Percentiles rank a stretch among this genome's conserved stretches.
phyloP scores from a whole-genome alignment of 2,113 vertebrate species.

The Mus musculus region GRCm39 chr12:98519001-98519500 shows the following conservation, averaged over 20 bases:
- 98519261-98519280: not conserved
- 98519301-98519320: not conserved
- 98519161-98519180: not conserved
- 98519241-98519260: not conserved
- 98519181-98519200: not conserved
- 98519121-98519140: not conserved
- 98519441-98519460: not conserved
- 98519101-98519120: not conserved
- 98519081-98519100: not conserved
- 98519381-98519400: not conserved
- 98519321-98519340: not conserved
- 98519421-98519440: not conserved
- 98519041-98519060: not conserved
- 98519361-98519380: not conserved
- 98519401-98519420: not conserved
- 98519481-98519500: not conserved
- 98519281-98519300: not conserved
- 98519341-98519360: not conserved
- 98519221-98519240: not conserved
- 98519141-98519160: not conserved
- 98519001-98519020: slow-evolving; percentile 6
- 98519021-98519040: not conserved
- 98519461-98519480: not conserved
- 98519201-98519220: not conserved
- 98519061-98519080: not conserved